Base-by-base conservation (phyloP, 2,888 invertebrate genomes). In the Asteroscopus sphinx region DNA sequence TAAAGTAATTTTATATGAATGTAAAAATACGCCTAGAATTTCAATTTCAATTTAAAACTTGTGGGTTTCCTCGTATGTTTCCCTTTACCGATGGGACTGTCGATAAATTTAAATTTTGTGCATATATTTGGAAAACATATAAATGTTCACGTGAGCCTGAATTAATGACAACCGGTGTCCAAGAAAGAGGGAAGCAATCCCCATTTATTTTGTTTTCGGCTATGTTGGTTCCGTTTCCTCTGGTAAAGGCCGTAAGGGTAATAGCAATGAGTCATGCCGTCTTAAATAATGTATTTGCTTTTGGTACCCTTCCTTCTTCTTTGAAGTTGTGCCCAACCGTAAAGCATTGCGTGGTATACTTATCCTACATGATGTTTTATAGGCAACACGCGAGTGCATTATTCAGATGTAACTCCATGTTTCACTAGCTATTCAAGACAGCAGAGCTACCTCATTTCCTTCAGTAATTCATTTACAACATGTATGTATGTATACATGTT, bases 21-120 rank as follows among this genome's bases (percentile, higher is more conserved):
- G n/a, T n/a, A n/a, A n/a, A n/a, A n/a, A n/a, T n/a, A n/a, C n/a
- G n/a, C 15, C 32, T 47, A 35, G 72, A 67, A 70, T 71, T 57
- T 71, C 39, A 67, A 70, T 71, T 57, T 71, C 39, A 62, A 72
- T 49, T 52, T 5, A 8, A 56, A 57, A 35, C 49, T 28, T 53
- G 61, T 30, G 49, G 35, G 58, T 60, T 68, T 62, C 57, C 47
- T 53, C 55, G 12, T 46, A 11, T 41, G 30, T 39, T 30, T 52
- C 21, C 25, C 68, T 13, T 15, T n/a, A 49, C 33, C 15, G 30
- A 52, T 47, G 30, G 15, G 17, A 28, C n/a, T 7, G 7, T 11
- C 8, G 30, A 46, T 56, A 52, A 54, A 69, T 59, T 54, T 41
- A 41, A 71, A 62, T 54, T 49, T 41, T 53, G 16, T 48, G 46